Conservation (phyloP, 2,797 vertebrate genomes). For the Echiichthys vipera region DNA sequence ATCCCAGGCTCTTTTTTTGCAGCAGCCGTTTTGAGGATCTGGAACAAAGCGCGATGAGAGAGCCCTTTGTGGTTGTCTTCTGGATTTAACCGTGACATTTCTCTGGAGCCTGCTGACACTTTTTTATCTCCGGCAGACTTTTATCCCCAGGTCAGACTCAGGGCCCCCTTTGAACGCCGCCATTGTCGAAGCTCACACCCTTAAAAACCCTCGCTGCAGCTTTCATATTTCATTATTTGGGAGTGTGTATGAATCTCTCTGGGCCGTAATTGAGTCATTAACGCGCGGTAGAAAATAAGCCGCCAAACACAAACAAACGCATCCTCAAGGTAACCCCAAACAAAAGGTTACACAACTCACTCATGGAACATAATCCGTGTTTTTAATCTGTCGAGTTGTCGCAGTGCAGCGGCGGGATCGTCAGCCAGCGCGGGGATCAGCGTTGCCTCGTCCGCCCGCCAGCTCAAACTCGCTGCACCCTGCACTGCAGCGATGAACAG, state of each 20-base stretch:
- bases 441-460: background rate
- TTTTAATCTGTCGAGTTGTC: constrained; percentile 68
- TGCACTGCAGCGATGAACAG: constrained; percentile 36
- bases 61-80: constrained; percentile 71
- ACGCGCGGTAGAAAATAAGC: constrained; percentile 23
- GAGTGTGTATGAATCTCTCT: constrained; percentile 12
- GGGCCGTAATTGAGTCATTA: constrained; percentile 32
- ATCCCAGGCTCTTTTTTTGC: constrained; percentile 52
- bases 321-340: constrained; percentile 28
- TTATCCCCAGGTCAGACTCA: constrained; percentile 65
- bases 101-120: constrained; percentile 62
- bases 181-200: constrained; percentile 48
- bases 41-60: constrained; percentile 70
- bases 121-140: constrained; percentile 66
- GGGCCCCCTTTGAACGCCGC: constrained; percentile 46
- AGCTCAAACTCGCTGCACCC: constrained; percentile 38
- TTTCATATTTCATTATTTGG: constrained; percentile 27
- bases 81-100: constrained; percentile 79
- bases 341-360: constrained; percentile 52
- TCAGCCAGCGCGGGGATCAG: constrained; percentile 28
- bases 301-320: constrained; percentile 24
- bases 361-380: constrained; percentile 60
- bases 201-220: constrained; percentile 24
- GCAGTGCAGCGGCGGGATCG: constrained; percentile 57
- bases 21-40: constrained; percentile 67